Percentiles rank a stretch among this genome's conserved stretches.
Evolutionary conservation across 2,888 invertebrate genomes (phyloP).

Genomic region (Pyrgus malvae): DNA sequence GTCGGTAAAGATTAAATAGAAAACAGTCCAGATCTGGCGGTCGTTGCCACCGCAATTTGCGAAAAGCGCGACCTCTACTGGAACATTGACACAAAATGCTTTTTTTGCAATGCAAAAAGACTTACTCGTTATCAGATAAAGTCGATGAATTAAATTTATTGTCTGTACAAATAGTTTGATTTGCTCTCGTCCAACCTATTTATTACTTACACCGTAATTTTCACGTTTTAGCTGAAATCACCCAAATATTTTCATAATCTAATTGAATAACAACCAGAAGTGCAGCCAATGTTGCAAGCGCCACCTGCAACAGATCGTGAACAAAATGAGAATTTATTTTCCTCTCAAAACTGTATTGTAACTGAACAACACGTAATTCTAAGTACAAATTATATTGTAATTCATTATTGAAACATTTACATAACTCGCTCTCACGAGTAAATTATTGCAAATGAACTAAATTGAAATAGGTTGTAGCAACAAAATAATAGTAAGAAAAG

Average conservation of each 20-base stretch:
- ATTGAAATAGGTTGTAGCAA: neutral
- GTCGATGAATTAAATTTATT: neutral
- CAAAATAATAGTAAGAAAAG: neutral
- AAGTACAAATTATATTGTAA: neutral
- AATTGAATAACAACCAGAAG: conserved; percentile 5
- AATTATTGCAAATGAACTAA: neutral
- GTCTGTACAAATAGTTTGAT: neutral
- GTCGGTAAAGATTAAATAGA: conserved; percentile 56
- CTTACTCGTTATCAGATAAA: neutral
- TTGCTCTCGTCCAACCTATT: neutral
- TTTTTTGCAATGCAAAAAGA: conserved; percentile 12
- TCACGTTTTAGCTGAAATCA: neutral
- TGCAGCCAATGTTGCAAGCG: conserved; percentile 13
- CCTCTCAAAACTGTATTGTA: conserved; percentile 2
- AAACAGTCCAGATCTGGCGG: conserved; percentile 40
- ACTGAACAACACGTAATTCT: conserved; percentile 6
- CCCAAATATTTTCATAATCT: conserved; percentile 9
- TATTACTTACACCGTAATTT: too few relatives aligned
- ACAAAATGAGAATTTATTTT: conserved; percentile 1
- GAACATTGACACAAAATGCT: conserved; percentile 17
- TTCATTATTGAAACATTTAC: conserved; percentile 6
- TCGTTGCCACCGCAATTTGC: conserved; percentile 30
- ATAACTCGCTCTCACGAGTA: conserved; percentile 11
- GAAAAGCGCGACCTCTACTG: conserved; percentile 16
- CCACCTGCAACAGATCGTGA: neutral